Base-by-base conservation (phyloP, 1,140 invertebrate genomes). In the Aphidius gifuensis region DNA sequence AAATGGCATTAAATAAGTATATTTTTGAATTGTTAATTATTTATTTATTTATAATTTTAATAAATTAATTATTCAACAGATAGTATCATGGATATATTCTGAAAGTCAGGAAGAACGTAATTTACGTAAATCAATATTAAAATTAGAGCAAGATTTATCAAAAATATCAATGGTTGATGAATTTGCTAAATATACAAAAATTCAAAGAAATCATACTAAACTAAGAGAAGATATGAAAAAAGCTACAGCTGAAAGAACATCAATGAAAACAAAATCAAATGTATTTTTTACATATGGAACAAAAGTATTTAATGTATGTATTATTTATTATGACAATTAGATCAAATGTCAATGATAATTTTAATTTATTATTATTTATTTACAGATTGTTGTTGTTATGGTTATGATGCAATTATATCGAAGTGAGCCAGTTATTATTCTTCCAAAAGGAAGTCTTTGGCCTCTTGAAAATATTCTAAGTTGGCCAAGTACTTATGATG, bases 111-210 rank as follows among this genome's bases (percentile, higher is more conserved):
- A 65, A n/a, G 73, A 77, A 32, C 40, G 58, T 44, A 57, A 54
- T 39, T 16, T 76, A 23, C 62, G 68, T n/a, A 62, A 55, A 8
- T 75, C 84, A 58, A 61, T 82, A 9, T 67, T 66, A 9, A 69
- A 71, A 53, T 64, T 84, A 5, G 83, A 82, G 70, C 71, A 74
- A 53, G 77, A 85, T 73, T 77, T 85, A 69, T 67, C 66, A 32
- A 64, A 63, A 7, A 76, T 84, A 55, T 84, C 82, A 38, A 83
- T 85, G 74, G 75, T 81, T 3, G 80, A 86, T 74, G 84, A 86
- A 66, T 86, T 86, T 80, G 74, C 84, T n/a, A 85, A 82, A 66
- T 84, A 85, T 75, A 82, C 83, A 2, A 84, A 81, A 70, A 73
- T 85, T 42, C 80, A 85, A 64, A 68, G 85, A 60, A 82, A 79